Evolutionary conservation across 1,140 invertebrate species (phyloP), one percentile per base, ranked within the genome.

Genomic region (Hypothenemus hampei): DNA sequence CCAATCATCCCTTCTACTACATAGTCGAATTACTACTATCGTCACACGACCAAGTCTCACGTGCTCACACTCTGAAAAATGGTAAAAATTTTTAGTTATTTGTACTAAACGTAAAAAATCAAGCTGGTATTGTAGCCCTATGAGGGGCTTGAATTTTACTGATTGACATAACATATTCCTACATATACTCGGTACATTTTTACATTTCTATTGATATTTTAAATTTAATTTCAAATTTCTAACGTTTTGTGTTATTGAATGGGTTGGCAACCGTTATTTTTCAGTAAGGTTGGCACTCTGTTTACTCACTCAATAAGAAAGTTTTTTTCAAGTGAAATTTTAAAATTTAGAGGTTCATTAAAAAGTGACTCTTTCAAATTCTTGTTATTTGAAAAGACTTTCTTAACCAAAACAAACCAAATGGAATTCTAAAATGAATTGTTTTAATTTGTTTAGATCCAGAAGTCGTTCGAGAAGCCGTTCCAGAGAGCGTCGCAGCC

Each of bases 401-500:
- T 37, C n/a, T 37, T 37, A 31, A 31, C 26, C 10, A 13, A 13
- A 37, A 37, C 35, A 13, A 10, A 37, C 35, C 1, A 37, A 15
- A 8, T 3, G 35, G 7, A 16, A 7, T 7, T 16, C 18, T 13
- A 37, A 37, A 37, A 16, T 15, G 3, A 37, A 23, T 43, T 21
- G 11, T 15, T 23, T 23, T 23, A 21, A 37, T 23, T 22, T 58
- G 19, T 11, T 22, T 33, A 75, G 74, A 23, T 78, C 77, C 6
- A 71, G 75, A 18, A 77, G 75, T 55, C 73, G 75, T 48, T 78
- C 77, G 15, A 71, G 73, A 44, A 69, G 67, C 51, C 69, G 71
- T 57, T 70, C 69, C 3, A 60, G 69, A 15, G 69, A 71, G 50
- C 65, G 65, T 24, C 57, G 71, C 16, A 69, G 62, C 50, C 67